These are phyloP conservation scores for Reticulitermes speratus DNA, from an alignment of 1,140 invertebrate genomes.

Conservation along the genomic window DNA sequence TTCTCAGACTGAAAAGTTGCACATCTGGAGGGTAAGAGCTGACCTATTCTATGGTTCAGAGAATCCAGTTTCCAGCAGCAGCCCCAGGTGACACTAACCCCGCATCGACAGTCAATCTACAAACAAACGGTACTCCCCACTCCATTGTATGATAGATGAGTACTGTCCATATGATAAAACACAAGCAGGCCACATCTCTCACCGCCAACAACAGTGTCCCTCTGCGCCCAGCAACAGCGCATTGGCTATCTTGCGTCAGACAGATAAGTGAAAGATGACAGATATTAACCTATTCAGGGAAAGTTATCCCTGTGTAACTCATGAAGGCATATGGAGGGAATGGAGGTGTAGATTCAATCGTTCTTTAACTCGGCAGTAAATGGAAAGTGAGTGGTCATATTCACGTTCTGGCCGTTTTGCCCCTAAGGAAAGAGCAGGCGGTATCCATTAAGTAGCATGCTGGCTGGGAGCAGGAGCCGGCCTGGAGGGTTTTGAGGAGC, in stretches of 20 bases:
- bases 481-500: too few relatives aligned
- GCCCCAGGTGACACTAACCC: not conserved
- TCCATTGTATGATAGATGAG: not conserved
- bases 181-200: not conserved
- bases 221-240: not conserved
- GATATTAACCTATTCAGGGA: too few relatives aligned
- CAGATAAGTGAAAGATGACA: not conserved
- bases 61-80: not conserved
- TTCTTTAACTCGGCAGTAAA: too few relatives aligned
- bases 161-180: not conserved
- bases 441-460: too few relatives aligned
- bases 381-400: too few relatives aligned
- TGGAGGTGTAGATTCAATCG: too few relatives aligned
- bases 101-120: not conserved
- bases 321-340: too few relatives aligned
- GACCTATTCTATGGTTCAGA: not conserved
- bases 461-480: too few relatives aligned
- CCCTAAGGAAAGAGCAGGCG: too few relatives aligned
- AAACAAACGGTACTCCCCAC: not conserved
- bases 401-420: too few relatives aligned
- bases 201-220: not conserved
- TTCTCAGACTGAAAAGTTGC: not conserved
- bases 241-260: not conserved
- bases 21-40: not conserved
- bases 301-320: too few relatives aligned